Evolutionary conservation across 2,797 vertebrate genomes (phyloP).

Genomic region (Phataginus tetradactyla): DNA sequence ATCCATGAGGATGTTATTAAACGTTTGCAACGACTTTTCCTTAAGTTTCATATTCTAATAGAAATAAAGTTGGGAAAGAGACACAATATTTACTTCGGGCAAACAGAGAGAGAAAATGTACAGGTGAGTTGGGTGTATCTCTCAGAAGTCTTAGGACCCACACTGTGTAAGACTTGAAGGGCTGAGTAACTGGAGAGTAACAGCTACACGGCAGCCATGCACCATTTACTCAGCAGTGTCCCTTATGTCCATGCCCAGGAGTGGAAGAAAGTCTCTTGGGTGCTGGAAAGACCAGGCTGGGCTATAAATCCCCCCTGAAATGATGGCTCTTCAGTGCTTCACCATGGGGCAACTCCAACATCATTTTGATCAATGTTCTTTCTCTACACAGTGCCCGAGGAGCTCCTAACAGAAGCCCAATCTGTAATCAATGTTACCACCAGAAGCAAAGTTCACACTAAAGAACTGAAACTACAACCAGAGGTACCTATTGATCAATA

Average conservation of each 20-base stretch:
- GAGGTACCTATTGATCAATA: not conserved
- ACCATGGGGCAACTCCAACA: not conserved
- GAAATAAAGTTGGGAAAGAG: constrained; percentile 14
- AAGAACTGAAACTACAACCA: not conserved
- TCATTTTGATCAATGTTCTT: not conserved
- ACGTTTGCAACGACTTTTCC: not conserved
- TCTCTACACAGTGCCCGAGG: not conserved
- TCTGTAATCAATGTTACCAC: not conserved
- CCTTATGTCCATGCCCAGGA: not conserved
- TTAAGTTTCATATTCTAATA: not conserved
- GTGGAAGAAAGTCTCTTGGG: not conserved
- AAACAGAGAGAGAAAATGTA: not conserved
- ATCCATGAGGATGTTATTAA: not conserved
- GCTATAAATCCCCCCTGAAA: not conserved
- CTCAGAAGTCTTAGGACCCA: not conserved
- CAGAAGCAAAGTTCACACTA: not conserved
- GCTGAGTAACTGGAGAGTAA: not conserved
- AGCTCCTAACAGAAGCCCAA: not conserved
- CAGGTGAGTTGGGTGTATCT: not conserved
- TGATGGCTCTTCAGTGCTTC: not conserved
- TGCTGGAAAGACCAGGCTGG: not conserved
- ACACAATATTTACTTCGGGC: not conserved
- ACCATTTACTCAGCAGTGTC: not conserved
- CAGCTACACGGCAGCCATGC: not conserved
- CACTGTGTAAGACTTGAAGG: not conserved